These are phyloP conservation scores for Endotricha flammealis DNA, from an alignment of 2,888 invertebrate species.

Conservation along the genomic window DNA sequence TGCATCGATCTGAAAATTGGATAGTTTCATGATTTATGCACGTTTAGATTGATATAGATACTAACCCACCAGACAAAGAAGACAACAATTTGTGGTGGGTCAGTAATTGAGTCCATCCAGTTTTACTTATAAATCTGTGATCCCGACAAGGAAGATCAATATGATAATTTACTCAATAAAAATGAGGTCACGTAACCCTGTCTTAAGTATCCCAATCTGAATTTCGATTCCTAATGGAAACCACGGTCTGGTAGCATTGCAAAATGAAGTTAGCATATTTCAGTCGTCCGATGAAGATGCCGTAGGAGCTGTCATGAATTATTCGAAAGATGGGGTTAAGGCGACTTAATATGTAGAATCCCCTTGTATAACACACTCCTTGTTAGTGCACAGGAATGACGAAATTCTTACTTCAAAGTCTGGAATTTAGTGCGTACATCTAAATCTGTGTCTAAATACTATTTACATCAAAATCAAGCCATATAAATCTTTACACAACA, in stretches of 20 bases:
- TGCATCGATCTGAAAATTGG: slow-evolving; percentile 34
- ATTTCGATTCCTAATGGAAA: slow-evolving; percentile 7
- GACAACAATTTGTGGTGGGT: too few species aligned
- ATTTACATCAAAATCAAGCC: too few species aligned
- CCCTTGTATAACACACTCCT: slow-evolving; percentile 1
- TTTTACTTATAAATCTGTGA: too few species aligned
- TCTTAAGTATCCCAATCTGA: slow-evolving; percentile 1
- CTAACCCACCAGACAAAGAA: too few species aligned
- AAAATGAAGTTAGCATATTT: slow-evolving; percentile 10
- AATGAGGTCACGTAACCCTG: not conserved
- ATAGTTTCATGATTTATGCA: not conserved
- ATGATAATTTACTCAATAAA: too few species aligned
- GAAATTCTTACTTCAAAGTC: not conserved
- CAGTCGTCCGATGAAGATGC: not conserved
- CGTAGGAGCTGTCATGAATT: slow-evolving; percentile 8
- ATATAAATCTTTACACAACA: too few species aligned
- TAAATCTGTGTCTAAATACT: too few species aligned
- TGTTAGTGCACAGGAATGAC: too few species aligned
- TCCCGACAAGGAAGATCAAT: too few species aligned
- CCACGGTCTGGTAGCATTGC: slow-evolving; percentile 3
- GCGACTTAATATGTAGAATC: slow-evolving; percentile 1
- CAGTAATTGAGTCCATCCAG: too few species aligned
- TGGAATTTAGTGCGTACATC: too few species aligned
- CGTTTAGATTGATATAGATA: too few species aligned
- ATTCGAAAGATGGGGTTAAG: slow-evolving; percentile 7